Base-by-base conservation (phyloP, 2,113 vertebrate species). In the Gopherus flavomarginatus region DNA sequence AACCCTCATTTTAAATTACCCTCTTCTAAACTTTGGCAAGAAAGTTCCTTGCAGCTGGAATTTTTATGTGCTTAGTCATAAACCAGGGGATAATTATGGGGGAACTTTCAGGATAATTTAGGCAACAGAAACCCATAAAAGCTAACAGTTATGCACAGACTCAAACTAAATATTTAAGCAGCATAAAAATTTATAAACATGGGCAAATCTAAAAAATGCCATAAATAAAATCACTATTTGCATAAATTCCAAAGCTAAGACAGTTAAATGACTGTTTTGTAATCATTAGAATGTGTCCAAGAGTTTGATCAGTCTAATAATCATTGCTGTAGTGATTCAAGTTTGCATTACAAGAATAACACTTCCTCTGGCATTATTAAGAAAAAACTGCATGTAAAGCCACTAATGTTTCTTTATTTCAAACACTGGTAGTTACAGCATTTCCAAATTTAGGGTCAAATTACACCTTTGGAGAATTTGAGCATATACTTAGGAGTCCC, bases 291-390 rank as follows among this genome's bases (percentile, higher is more conserved):
- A 97, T 57, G 81, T 91, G 75, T 83, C 50, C 85, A 94, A 92
- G 94, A 91, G 89, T 65, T 96, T 87, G 96, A 96, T 97, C 96
- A 97, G 96, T 96, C 96, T 96, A 92, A 90, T 83, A 93, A 96
- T 95, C 59, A 93, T 52, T 92, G 87, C 89, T 69, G 90, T 65
- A 94, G 57, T 95, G 95, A 92, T 93, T 92, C 50, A 86, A 88
- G 88, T 65, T 57, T 3, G 57, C 57, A 81, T 85, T 79, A 85
- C 81, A 27, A 88, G 35, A 87, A 92, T 2, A 11, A 22, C 6
- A 50, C 89, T 87, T 83, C 65, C n/a, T 81, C 86, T 31, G 75
- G 92, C 8, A 57, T 47, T 85, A 31, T 81, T 75, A 83, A 90
- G 81, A 79, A 83, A 85, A 96, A 95, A 0, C 52, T 92, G 47